phyloP scores from a whole-genome alignment of 2,797 vertebrate genomes.

The Dromococcyx pavoninus region DNA sequence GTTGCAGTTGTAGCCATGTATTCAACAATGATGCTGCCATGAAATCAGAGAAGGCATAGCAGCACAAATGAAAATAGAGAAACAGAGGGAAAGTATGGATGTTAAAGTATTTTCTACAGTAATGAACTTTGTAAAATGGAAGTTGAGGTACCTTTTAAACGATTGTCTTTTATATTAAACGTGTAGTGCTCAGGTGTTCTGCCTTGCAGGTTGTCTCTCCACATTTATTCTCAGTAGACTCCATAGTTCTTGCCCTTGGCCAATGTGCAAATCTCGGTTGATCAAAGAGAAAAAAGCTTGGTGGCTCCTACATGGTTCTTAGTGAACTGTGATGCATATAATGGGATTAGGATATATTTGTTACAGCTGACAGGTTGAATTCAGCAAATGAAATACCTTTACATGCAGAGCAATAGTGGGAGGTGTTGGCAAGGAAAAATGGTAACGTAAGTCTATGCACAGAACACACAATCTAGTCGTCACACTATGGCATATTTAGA shows the following conservation, averaged over 20 bases:
- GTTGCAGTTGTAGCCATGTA: neutral
- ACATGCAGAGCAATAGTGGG: neutral
- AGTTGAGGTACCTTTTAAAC: slow-evolving; percentile 15
- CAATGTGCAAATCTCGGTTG: slow-evolving; percentile 34
- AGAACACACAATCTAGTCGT: slow-evolving; percentile 1
- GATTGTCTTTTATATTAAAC: neutral
- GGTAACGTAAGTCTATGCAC: neutral
- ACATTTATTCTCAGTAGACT: neutral
- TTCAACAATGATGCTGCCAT: neutral
- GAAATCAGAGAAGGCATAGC: neutral
- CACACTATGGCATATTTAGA: neutral
- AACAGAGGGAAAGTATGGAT: neutral
- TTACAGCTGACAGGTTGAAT: slow-evolving; percentile 43
- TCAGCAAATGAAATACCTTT: slow-evolving; percentile 58
- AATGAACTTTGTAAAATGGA: slow-evolving; percentile 10
- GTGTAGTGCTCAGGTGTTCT: neutral
- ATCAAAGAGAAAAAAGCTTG: slow-evolving; percentile 51
- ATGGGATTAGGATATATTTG: slow-evolving; percentile 64
- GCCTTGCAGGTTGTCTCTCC: neutral
- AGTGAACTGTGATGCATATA: slow-evolving; percentile 48
- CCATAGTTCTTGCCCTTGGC: slow-evolving; percentile 38
- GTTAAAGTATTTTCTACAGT: neutral
- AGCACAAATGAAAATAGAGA: neutral
- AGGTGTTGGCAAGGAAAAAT: slow-evolving; percentile 12
- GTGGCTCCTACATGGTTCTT: neutral